A percentile compares a stretch with the other conserved stretches of the same genome.
These are phyloP conservation scores for Cylindroiulus punctatus DNA, from an alignment of 2,888 invertebrate genomes.

Conservation along the genomic window DNA sequence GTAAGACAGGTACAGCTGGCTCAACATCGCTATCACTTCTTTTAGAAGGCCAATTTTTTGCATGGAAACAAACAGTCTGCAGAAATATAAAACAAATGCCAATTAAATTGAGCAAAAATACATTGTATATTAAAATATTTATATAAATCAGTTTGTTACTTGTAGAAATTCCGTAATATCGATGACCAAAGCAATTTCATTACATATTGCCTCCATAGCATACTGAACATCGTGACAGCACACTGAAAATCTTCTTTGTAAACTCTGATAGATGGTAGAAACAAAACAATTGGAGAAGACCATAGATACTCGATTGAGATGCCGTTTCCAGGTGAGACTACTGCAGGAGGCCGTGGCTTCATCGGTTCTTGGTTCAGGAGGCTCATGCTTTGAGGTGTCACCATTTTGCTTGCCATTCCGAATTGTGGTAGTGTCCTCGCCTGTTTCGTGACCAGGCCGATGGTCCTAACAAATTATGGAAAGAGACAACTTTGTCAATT, in stretches of 20 bases:
- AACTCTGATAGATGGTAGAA: conserved; percentile 72
- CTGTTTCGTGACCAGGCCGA: conserved; percentile 56
- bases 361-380: conserved; percentile 69
- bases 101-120: background rate
- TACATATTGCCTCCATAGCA: conserved; percentile 76
- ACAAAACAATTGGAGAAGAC: conserved; percentile 75
- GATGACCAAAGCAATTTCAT: conserved; percentile 74
- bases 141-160: conserved; percentile 57
- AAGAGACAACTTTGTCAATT: conserved; percentile 62
- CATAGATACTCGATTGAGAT: conserved; percentile 72
- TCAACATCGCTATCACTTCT: background rate
- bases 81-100: background rate
- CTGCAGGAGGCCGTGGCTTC: conserved; percentile 66
- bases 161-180: conserved; percentile 77
- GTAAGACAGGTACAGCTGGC: background rate
- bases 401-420: conserved; percentile 58
- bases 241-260: conserved; percentile 72
- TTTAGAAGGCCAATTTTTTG: conserved; percentile 46
- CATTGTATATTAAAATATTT: conserved; percentile 33
- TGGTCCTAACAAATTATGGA: conserved; percentile 67
- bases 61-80: conserved; percentile 56
- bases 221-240: conserved; percentile 74
- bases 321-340: conserved; percentile 69
- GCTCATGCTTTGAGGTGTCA: conserved; percentile 63
- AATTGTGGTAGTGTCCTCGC: conserved; percentile 58